phyloP scores from a whole-genome alignment of 2,113 vertebrate genomes.

The Pollimyrus isidori region DNA sequence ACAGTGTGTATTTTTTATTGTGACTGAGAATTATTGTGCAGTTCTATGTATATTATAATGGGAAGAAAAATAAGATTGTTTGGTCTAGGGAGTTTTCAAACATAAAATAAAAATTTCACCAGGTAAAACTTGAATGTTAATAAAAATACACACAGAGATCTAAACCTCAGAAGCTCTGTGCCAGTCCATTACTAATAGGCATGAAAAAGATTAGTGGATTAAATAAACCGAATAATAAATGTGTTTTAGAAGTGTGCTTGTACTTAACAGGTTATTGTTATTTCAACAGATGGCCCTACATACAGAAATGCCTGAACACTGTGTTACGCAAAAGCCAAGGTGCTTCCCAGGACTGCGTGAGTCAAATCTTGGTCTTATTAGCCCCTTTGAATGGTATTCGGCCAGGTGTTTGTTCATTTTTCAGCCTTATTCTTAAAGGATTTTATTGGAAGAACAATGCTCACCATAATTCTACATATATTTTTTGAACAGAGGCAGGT shows the following conservation, averaged over 20 bases:
- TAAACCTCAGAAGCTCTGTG: not conserved
- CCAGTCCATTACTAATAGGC: not conserved
- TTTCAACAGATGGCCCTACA: slow-evolving; percentile 46
- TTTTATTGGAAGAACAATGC: not conserved
- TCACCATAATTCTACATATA: not conserved
- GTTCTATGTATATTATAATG: not conserved
- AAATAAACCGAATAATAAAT: not conserved
- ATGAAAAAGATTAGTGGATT: not conserved
- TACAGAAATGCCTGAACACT: slow-evolving; percentile 36
- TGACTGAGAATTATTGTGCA: not conserved
- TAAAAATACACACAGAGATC: not conserved
- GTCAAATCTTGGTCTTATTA: slow-evolving; percentile 27
- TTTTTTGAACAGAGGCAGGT: not conserved
- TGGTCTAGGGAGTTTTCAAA: not conserved
- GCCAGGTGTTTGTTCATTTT: not conserved
- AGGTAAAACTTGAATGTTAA: not conserved
- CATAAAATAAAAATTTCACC: not conserved
- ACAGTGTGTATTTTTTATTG: not conserved
- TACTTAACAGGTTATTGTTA: not conserved
- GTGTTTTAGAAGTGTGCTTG: not conserved
- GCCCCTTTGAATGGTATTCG: not conserved
- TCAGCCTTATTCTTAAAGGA: not conserved
- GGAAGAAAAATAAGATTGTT: not conserved
- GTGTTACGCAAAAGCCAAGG: slow-evolving; percentile 38
- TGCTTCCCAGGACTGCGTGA: slow-evolving; percentile 51